These are phyloP conservation scores for Hyles euphorbiae DNA, from an alignment of 1,140 invertebrate genomes.

Conservation along the genomic window DNA sequence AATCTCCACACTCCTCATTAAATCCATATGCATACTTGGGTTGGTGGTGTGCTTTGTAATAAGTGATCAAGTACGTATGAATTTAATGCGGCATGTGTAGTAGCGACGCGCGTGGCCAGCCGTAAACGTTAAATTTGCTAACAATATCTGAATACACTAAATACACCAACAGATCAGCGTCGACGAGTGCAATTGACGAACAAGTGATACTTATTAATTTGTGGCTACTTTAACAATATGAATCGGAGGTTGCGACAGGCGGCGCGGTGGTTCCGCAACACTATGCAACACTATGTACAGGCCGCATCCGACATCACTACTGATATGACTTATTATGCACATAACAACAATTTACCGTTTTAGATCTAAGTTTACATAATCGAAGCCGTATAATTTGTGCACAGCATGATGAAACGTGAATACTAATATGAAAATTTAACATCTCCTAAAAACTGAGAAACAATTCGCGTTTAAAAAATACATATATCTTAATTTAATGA, in stretches of 20 bases:
- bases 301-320: constrained; percentile 23
- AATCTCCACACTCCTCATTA: constrained; percentile 7
- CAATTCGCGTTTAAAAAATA: constrained; percentile 71
- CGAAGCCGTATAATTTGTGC: constrained; percentile 61
- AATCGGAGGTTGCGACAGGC: constrained; percentile 28
- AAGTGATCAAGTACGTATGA: constrained; percentile 25
- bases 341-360: constrained; percentile 56
- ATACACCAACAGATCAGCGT: constrained; percentile 57
- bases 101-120: constrained; percentile 10
- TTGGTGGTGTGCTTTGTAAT: constrained; percentile 7
- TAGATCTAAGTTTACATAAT: constrained; percentile 37
- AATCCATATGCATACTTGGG: constrained; percentile 31
- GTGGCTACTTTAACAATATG: constrained; percentile 67
- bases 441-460: constrained; percentile 68
- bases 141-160: constrained; percentile 51
- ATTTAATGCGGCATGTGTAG: constrained; percentile 23
- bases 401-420: constrained; percentile 60
- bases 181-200: constrained; percentile 72
- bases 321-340: constrained; percentile 61
- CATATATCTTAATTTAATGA: constrained; percentile 68
- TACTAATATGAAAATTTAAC: constrained; percentile 53
- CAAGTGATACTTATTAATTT: constrained; percentile 70
- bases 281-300: constrained; percentile 48
- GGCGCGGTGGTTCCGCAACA: constrained; percentile 23
- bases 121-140: constrained; percentile 31